These are phyloP conservation scores for Oreochromis aureus DNA, from an alignment of 2,113 vertebrate species.

Conservation along the genomic window DNA sequence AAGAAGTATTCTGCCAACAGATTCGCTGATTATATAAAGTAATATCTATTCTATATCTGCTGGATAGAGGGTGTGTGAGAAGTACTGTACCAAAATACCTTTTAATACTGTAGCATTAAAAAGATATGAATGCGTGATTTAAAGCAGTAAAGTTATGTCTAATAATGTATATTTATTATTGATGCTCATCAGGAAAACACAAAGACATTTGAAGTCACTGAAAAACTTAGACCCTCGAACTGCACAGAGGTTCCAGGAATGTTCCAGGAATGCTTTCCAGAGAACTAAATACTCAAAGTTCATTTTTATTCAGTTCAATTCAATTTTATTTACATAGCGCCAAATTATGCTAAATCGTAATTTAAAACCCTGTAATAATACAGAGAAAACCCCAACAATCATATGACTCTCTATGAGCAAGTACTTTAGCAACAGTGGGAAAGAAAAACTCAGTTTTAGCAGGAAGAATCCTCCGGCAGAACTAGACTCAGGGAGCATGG, in stretches of 20 bases:
- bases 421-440: neutral
- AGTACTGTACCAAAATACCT: neutral
- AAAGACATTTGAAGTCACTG: neutral
- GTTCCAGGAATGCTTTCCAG: neutral
- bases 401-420: neutral
- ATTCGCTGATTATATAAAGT: neutral
- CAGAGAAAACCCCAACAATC: neutral
- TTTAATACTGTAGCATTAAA: neutral
- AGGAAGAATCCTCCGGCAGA: neutral
- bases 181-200: neutral
- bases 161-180: neutral
- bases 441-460: neutral
- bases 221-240: neutral
- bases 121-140: neutral
- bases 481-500: neutral
- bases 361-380: neutral
- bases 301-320: neutral
- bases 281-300: neutral
- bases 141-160: neutral
- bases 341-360: neutral
- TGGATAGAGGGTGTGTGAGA: neutral
- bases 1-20: neutral
- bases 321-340: neutral
- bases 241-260: neutral
- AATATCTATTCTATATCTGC: neutral